Evolutionary conservation across 2,113 vertebrate genomes (phyloP).

Genomic region (Channa maculata): DNA sequence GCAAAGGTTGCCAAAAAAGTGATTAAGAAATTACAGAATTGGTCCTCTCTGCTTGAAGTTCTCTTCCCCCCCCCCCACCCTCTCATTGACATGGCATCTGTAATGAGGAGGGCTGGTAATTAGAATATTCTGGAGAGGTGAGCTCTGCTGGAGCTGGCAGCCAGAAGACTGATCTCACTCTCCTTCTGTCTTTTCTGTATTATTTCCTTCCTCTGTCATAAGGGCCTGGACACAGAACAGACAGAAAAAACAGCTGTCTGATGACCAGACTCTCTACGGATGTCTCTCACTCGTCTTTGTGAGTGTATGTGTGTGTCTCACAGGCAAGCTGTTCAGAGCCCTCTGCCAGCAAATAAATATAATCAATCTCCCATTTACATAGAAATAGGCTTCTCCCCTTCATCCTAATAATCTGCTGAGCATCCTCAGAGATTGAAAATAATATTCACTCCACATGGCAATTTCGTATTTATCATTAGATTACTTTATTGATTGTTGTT

Average conservation of each 20-base stretch:
- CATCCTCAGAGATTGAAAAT: conserved; percentile 75
- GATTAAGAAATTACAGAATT: conserved; percentile 87
- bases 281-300: conserved; percentile 49
- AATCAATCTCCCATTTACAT: conserved; percentile 87
- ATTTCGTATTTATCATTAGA: conserved; percentile 83
- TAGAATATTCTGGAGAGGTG: conserved; percentile 84
- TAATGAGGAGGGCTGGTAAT: conserved; percentile 85
- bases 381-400: conserved; percentile 83
- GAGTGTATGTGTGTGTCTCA: conserved; percentile 21
- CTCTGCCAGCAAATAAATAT: conserved; percentile 84
- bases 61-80: conserved; percentile 41
- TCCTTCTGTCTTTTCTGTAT: conserved; percentile 49
- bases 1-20: conserved; percentile 86
- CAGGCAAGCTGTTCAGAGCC: conserved; percentile 46
- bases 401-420: conserved; percentile 78
- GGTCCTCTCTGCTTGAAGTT: conserved; percentile 81
- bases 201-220: conserved; percentile 61
- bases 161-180: conserved; percentile 68
- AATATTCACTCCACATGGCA: conserved; percentile 76
- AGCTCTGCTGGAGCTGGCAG: conserved; percentile 71
- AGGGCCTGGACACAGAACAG: conserved; percentile 58
- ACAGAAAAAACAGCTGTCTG: conserved; percentile 68
- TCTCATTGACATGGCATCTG: conserved; percentile 82
- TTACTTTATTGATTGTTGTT: conserved; percentile 84
- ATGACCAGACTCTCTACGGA: conserved; percentile 59